phyloP scores from a whole-genome alignment of 1,140 invertebrate genomes.

The Chrysomallon squamiferum region DNA sequence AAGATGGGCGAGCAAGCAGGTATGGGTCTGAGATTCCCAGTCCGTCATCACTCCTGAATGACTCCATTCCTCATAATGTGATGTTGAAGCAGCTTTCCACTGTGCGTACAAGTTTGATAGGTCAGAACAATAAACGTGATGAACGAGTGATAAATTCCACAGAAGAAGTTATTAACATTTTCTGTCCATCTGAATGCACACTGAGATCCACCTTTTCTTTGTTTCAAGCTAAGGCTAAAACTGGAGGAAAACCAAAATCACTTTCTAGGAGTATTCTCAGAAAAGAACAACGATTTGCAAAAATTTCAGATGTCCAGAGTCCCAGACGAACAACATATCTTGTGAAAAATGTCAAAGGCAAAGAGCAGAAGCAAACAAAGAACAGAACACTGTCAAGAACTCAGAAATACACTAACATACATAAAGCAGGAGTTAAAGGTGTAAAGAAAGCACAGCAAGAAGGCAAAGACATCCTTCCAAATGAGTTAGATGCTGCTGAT shows the following conservation, averaged over 20 bases:
- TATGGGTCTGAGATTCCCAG: conserved; percentile 18
- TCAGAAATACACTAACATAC: conserved; percentile 4
- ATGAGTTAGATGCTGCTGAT: too few species aligned
- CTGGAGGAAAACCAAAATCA: too few species aligned
- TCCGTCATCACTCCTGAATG: conserved; percentile 34
- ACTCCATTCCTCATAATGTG: conserved; percentile 39
- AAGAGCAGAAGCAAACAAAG: background rate
- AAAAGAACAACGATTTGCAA: conserved; percentile 8
- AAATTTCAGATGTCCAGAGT: conserved; percentile 19
- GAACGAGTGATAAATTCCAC: too few species aligned
- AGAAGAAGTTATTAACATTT: too few species aligned
- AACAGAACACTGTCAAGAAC: background rate
- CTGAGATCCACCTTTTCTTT: too few species aligned
- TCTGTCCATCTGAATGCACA: too few species aligned
- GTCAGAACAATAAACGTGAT: too few species aligned
- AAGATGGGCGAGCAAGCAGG: background rate
- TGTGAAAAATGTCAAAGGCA: conserved; percentile 11
- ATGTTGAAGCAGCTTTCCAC: conserved; percentile 34
- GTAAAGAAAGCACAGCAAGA: background rate
- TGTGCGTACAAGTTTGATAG: conserved; percentile 29
- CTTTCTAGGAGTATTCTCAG: background rate
- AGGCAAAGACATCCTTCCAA: too few species aligned
- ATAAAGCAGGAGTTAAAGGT: background rate
- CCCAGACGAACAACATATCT: conserved; percentile 34
- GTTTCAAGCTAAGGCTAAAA: too few species aligned